Conservation (phyloP, 2,888 invertebrate species). For the Seira sanloemensis region DNA sequence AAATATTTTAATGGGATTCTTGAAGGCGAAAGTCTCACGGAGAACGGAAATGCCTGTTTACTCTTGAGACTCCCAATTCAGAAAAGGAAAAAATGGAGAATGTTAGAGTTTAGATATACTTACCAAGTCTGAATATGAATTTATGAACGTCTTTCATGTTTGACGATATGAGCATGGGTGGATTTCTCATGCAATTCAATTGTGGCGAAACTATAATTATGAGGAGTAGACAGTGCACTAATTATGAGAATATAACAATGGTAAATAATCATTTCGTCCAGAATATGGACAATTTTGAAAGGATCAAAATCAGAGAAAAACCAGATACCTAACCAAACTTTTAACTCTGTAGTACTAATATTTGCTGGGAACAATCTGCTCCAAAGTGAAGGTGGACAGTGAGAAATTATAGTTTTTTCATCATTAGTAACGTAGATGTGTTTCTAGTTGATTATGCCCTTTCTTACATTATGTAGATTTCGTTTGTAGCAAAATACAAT, state of each 20-base stretch:
- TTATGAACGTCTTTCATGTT: background rate
- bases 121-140: background rate
- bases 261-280: background rate
- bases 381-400: too few relatives aligned
- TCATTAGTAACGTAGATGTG: too few relatives aligned
- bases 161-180: constrained; percentile 6
- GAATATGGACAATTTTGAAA: too few relatives aligned
- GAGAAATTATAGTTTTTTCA: too few relatives aligned
- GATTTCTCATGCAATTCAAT: constrained; percentile 39
- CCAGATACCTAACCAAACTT: background rate
- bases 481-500: too few relatives aligned
- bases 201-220: constrained; percentile 18
- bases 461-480: too few relatives aligned
- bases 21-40: constrained; percentile 58
- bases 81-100: constrained; percentile 14
- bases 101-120: constrained; percentile 3
- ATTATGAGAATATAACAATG: constrained; percentile 22
- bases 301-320: too few relatives aligned
- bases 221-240: constrained; percentile 26
- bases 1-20: constrained; percentile 44
- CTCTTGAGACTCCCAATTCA: background rate
- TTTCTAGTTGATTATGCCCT: too few relatives aligned
- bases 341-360: too few relatives aligned
- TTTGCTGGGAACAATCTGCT: too few relatives aligned
- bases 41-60: constrained; percentile 60